These are phyloP conservation scores for Rhingia rostrata DNA, from an alignment of 2,888 invertebrate species.

Conservation along the genomic window DNA sequence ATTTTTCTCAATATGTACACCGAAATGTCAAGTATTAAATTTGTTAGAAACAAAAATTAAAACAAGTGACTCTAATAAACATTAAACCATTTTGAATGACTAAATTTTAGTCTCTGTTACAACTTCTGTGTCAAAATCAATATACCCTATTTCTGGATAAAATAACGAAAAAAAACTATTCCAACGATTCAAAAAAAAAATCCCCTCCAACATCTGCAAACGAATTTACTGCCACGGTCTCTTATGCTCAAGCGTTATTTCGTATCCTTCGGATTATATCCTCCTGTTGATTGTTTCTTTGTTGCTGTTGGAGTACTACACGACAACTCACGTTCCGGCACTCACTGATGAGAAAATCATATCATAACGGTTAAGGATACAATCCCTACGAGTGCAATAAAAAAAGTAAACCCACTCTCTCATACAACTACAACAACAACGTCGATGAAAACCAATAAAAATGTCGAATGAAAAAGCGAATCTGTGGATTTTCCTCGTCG, in stretches of 20 bases:
- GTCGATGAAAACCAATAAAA: slow-evolving; percentile 73
- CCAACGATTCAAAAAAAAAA: slow-evolving; percentile 7
- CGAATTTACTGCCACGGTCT: slow-evolving; percentile 65
- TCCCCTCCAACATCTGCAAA: slow-evolving; percentile 60
- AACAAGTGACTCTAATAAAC: too few species aligned
- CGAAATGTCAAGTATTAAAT: too few species aligned
- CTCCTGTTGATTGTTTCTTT: slow-evolving; percentile 75
- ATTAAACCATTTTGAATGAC: too few species aligned
- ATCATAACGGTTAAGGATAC: slow-evolving; percentile 74
- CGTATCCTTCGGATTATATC: slow-evolving; percentile 72
- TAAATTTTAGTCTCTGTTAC: neutral
- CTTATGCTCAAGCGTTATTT: slow-evolving; percentile 54
- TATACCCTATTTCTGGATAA: slow-evolving; percentile 8
- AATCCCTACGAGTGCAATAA: slow-evolving; percentile 71
- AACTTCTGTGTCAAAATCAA: neutral
- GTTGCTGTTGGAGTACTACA: slow-evolving; percentile 69
- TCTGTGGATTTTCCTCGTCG: slow-evolving; percentile 56
- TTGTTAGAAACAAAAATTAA: too few species aligned
- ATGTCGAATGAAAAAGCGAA: slow-evolving; percentile 69
- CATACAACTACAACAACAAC: slow-evolving; percentile 57
- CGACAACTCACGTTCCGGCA: slow-evolving; percentile 71
- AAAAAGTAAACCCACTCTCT: slow-evolving; percentile 27
- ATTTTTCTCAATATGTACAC: too few species aligned
- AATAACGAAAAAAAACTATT: slow-evolving; percentile 7
- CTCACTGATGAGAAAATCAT: slow-evolving; percentile 72